Percentiles rank a stretch among this genome's conserved stretches.
These are phyloP conservation scores for Cordilura impudica DNA, from an alignment of 2,888 invertebrate genomes.

Conservation along the genomic window DNA sequence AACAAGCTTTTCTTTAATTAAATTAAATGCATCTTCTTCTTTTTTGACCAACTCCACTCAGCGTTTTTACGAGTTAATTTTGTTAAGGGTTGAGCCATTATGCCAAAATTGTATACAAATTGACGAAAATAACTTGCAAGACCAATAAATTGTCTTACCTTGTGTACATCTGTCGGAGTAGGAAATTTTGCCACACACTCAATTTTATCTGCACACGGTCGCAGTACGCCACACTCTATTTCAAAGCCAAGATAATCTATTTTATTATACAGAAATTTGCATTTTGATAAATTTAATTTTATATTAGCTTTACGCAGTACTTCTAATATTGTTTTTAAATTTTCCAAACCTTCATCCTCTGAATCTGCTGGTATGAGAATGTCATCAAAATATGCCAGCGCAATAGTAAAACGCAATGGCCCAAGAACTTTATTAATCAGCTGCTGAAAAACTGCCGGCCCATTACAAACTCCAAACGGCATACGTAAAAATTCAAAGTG, in stretches of 20 bases:
- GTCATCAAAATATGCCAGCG: conserved; percentile 16
- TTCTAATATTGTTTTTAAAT: no score
- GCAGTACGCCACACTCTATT: no score
- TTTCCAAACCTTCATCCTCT: background rate
- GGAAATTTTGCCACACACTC: conserved; percentile 36
- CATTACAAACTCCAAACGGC: conserved; percentile 47
- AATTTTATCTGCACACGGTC: no score
- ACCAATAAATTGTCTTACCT: conserved; percentile 22
- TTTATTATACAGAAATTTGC: no score
- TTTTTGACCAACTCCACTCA: conserved; percentile 14
- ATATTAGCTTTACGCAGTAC: no score
- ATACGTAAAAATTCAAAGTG: conserved; percentile 22
- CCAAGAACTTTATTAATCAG: conserved; percentile 55
- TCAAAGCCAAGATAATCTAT: no score
- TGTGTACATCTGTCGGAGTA: conserved; percentile 6
- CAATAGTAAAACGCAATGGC: conserved; percentile 1
- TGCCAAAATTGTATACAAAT: conserved; percentile 12
- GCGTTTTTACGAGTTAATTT: conserved; percentile 13
- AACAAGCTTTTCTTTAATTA: conserved; percentile 30
- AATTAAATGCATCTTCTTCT: conserved; percentile 16
- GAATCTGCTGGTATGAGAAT: conserved; percentile 7
- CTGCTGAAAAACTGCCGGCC: conserved; percentile 66
- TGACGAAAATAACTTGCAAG: conserved; percentile 22
- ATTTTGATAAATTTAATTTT: no score
- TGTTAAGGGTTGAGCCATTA: conserved; percentile 25